Evolutionary conservation across 2,113 vertebrate genomes (phyloP), one percentile per base, ranked within the genome.

Genomic region (Carassius gibelio): DNA sequence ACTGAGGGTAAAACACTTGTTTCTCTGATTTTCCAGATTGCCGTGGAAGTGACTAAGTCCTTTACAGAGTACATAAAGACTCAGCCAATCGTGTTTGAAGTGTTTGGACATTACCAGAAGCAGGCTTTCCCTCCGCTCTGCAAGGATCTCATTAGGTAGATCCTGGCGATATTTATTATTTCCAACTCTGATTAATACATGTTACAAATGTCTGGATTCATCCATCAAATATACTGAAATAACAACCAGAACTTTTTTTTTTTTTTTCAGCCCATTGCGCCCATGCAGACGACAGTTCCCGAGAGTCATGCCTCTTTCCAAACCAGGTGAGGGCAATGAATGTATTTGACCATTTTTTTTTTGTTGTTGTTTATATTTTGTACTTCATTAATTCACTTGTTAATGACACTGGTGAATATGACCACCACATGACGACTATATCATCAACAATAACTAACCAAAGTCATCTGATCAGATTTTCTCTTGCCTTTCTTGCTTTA

Each of bases 21-120:
- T 17, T 82, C 0, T 86, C 78, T 62, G 42, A 15, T 85, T 82
- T 61, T 80, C 4, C 59, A 99, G 98, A 97, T 99, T 0, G 97
- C 98, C 0, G 98, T 99, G 86, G 98, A 99, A 88, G 98, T 99
- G 78, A 99, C 98, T 38, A 97, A 94, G 88, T 98, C 98, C 59
- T 99, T 99, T 72, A 92, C 99, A 0, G 97, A 99, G 81, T 99
- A 99, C 91, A 96, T 99, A 92, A 96, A 95, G 92, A 97, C 95
- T 84, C 98, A 99, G 87, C 98, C 98, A 0, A 97, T 99, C 9
- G 97, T 99, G 82, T 99, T 99, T 26, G 98, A 99, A 88, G 97
- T 99, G 82, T 99, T 99, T 1, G 98, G 98, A 26, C 98, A 99
- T 90, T 98, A 98, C 91, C 98, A 98, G 93, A 98, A 97, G 86